Evolutionary conservation across 2,113 vertebrate genomes (phyloP).

Genomic region (Grammomys surdaster): DNA sequence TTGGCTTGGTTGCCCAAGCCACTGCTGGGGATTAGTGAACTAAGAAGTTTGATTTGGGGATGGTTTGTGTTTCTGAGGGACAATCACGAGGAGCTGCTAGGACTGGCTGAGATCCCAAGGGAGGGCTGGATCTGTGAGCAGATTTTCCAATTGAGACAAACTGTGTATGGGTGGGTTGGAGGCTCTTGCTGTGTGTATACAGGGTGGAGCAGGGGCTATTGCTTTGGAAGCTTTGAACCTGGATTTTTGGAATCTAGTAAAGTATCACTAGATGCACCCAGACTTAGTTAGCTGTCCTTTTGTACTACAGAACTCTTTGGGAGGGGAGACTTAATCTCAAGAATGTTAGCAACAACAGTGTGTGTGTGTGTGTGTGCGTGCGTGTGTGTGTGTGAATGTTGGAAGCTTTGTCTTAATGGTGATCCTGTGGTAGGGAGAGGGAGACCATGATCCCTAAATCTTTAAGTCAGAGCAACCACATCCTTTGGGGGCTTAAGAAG

Average conservation of each 20-base stretch:
- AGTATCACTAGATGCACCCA: neutral
- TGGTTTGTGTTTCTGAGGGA: constrained; percentile 82
- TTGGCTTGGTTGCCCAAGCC: constrained; percentile 84
- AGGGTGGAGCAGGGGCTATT: neutral
- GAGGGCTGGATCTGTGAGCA: constrained; percentile 58
- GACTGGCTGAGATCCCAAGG: constrained; percentile 70
- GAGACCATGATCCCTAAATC: neutral
- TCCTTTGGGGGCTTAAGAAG: neutral
- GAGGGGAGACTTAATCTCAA: neutral
- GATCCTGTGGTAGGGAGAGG: neutral
- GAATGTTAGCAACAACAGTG: neutral
- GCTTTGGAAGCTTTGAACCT: constrained; percentile 63
- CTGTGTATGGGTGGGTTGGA: constrained; percentile 1
- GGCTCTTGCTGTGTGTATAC: neutral
- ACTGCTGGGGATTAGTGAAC: constrained; percentile 80
- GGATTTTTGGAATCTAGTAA: constrained; percentile 19
- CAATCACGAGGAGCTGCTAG: constrained; percentile 72
- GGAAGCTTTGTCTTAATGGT: neutral
- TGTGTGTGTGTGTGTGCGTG: no score
- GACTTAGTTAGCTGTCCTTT: neutral
- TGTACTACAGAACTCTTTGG: neutral
- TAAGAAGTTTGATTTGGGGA: constrained; percentile 82
- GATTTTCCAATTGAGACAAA: constrained; percentile 75
- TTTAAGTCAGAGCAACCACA: neutral
- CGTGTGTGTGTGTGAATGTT: neutral